Evolutionary conservation across 2,888 invertebrate genomes (phyloP).

Genomic region (Tinea trinotella): DNA sequence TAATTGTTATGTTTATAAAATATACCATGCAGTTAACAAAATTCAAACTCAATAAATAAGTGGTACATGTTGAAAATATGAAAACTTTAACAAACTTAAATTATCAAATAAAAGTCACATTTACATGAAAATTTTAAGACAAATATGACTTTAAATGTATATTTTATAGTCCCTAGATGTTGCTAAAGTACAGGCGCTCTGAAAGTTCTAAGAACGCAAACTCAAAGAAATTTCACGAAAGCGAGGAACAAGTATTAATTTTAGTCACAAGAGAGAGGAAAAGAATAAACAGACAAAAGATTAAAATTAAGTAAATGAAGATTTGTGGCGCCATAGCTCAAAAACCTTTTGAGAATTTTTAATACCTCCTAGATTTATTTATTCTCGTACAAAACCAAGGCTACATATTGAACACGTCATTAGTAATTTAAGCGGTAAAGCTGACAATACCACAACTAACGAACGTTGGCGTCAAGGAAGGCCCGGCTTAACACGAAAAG

Average conservation of each 20-base stretch:
- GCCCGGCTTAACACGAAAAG: background rate
- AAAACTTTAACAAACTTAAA: no score
- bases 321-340: background rate
- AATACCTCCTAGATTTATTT: constrained; percentile 1
- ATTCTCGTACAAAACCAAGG: background rate
- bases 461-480: background rate
- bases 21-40: no score
- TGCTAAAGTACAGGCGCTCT: no score
- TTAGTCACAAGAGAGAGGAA: background rate
- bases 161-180: no score
- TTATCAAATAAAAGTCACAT: no score
- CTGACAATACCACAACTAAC: constrained; percentile 13
- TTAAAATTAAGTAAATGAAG: background rate
- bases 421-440: constrained; percentile 4
- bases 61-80: no score
- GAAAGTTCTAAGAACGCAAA: background rate
- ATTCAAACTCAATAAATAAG: no score
- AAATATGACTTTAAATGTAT: no score
- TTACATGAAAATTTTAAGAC: no score
- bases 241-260: constrained; percentile 1
- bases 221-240: background rate
- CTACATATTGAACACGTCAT: background rate
- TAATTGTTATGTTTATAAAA: no score
- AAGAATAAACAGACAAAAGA: background rate
- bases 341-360: background rate